Evolutionary conservation across 2,113 vertebrate genomes (phyloP).

Genomic region (Bothrops jararaca): DNA sequence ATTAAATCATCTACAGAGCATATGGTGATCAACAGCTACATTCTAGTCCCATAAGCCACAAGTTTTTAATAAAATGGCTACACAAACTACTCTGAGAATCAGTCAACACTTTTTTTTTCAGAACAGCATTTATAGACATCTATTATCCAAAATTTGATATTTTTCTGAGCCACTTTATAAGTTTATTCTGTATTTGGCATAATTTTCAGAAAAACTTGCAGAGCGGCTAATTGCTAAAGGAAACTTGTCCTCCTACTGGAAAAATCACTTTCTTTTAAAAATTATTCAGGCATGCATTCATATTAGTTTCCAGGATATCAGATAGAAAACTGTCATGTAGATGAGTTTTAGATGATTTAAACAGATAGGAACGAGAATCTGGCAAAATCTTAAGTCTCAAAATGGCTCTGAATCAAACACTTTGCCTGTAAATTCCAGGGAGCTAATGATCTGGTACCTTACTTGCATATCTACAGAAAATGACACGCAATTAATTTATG

Average conservation of each 20-base stretch:
- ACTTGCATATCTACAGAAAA: background rate
- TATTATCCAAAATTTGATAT: background rate
- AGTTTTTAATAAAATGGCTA: background rate
- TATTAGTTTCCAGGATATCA: background rate
- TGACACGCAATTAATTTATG: background rate
- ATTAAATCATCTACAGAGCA: background rate
- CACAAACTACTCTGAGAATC: background rate
- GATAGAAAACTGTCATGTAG: background rate
- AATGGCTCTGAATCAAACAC: background rate
- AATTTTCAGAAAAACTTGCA: background rate
- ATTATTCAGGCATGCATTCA: background rate
- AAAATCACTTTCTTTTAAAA: background rate
- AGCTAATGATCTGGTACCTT: background rate
- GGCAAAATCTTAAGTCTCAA: background rate
- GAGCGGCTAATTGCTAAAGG: background rate
- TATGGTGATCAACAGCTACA: too few relatives aligned
- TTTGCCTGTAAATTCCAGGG: background rate
- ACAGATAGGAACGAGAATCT: background rate
- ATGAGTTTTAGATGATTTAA: background rate
- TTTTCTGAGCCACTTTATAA: background rate
- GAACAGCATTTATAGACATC: background rate
- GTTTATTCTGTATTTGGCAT: background rate
- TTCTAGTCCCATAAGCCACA: background rate
- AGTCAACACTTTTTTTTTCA: background rate
- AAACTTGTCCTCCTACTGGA: background rate